These are phyloP conservation scores for Phyllopteryx taeniolatus DNA, from an alignment of 2,113 vertebrate species.

Conservation along the genomic window DNA sequence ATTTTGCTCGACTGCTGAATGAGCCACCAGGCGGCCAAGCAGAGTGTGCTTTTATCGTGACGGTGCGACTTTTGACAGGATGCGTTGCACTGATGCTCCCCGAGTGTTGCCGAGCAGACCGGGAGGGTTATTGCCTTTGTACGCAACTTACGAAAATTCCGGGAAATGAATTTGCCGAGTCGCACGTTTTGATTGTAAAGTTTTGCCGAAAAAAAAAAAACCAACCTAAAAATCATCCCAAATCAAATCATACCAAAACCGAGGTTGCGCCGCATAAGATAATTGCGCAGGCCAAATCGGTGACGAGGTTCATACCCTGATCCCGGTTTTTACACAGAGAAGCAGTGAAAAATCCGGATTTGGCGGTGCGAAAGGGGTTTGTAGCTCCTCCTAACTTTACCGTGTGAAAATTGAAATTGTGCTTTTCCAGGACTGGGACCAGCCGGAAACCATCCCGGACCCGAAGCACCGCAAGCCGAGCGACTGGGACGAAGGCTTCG, in stretches of 20 bases:
- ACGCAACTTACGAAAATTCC: too few species aligned
- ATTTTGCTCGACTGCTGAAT: too few species aligned
- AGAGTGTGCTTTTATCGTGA: too few species aligned
- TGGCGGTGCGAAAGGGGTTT: not conserved
- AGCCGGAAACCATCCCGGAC: constrained; percentile 75
- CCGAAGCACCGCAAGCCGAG: constrained; percentile 74
- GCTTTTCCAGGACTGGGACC: constrained; percentile 76
- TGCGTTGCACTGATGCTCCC: too few species aligned
- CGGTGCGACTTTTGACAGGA: too few species aligned
- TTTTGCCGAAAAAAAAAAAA: not conserved
- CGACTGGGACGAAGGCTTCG: constrained; percentile 75
- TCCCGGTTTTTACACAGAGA: not conserved
- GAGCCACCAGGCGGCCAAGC: too few species aligned
- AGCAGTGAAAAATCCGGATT: not conserved
- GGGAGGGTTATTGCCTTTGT: too few species aligned
- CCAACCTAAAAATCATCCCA: not conserved
- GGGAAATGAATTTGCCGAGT: too few species aligned
- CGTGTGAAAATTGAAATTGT: not conserved
- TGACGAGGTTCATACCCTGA: not conserved
- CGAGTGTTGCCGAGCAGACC: too few species aligned
- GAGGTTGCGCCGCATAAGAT: not conserved
- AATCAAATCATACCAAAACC: too few species aligned
- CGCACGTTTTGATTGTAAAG: too few species aligned
- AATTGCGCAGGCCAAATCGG: not conserved
- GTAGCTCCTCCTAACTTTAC: not conserved